Base-by-base conservation (phyloP, 2,797 vertebrate species). In the Halcyon smyrnensis region DNA sequence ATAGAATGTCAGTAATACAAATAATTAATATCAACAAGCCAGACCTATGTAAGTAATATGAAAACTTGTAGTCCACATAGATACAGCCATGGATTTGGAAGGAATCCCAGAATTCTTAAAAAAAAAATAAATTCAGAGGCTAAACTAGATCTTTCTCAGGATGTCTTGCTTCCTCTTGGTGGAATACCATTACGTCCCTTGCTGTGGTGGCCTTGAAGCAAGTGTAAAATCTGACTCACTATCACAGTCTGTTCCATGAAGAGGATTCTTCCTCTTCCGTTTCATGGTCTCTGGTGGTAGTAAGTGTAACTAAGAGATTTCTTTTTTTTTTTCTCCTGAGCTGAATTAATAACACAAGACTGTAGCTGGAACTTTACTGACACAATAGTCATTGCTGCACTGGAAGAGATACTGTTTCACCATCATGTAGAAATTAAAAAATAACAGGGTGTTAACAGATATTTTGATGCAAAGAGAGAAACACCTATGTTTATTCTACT, bases 271-370 rank as follows among this genome's bases (percentile, higher is more conserved):
- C 85, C 64, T 77, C 68, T 78, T 60, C 75, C 79, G 18, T 21
- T 85, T 17, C 27, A 6, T 32, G 17, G 56, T 64, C 21, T 75
- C 32, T 65, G 8, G 30, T 78, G 50, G 27, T 57, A 84, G 84
- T 69, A 84, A 87, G 9, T 23, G 84, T 69, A 84, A 87, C 11
- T 23, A 15, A 89, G 63, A 59, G 57, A 59, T 20, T 70, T 80
- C n/a, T 87, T 7, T 43, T 82, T 94, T 82, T 95, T 67, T 93
- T 84, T 95, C 80, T 69, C 59, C 59, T 83, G 75, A 79, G 85
- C 30, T 83, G 36, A 43, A 25, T 87, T 57, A 36, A 24, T 62
- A 69, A 57, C 28, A 45, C 13, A 73, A 50, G n/a, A 63, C 15
- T 0, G 0, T n/a, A 73, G 45, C 34, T 51, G 76, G 59, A 82